Evolutionary conservation across 2,888 invertebrate genomes (phyloP).

Genomic region (Neoitamus cyanurus): DNA sequence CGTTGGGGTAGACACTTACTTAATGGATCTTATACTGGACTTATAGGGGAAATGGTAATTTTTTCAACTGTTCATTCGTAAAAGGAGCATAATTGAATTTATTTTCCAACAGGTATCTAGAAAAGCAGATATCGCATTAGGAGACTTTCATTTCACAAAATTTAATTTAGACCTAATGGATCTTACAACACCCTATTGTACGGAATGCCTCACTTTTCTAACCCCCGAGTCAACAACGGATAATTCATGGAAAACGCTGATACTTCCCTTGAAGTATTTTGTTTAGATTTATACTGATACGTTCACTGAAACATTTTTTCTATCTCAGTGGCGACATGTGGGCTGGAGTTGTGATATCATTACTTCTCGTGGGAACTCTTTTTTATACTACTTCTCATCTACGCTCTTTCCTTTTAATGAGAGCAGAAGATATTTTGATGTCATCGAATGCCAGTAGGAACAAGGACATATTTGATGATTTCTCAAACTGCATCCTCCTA

Average conservation of each 20-base stretch:
- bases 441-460: conserved; percentile 56
- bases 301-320: too few relatives aligned
- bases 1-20: conserved; percentile 76
- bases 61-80: not conserved
- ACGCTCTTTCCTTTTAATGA: conserved; percentile 57
- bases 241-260: conserved; percentile 86
- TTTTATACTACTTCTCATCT: conserved; percentile 74
- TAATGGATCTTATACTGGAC: conserved; percentile 77
- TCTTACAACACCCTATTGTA: conserved; percentile 81
- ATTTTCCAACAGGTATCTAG: conserved; percentile 66
- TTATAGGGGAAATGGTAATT: conserved; percentile 76
- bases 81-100: not conserved
- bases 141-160: conserved; percentile 80
- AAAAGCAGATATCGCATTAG: conserved; percentile 78
- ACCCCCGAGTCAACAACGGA: conserved; percentile 84
- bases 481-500: conserved; percentile 79
- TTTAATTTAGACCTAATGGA: conserved; percentile 77
- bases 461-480: conserved; percentile 77
- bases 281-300: not conserved
- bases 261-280: conserved; percentile 79
- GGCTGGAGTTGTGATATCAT: conserved; percentile 76
- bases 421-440: not conserved
- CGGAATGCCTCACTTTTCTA: conserved; percentile 84
- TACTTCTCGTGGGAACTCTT: conserved; percentile 74
- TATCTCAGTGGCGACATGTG: conserved; percentile 76